Evolutionary conservation across 2,888 invertebrate species (phyloP).

Genomic region (Digitonthophagus gazella): DNA sequence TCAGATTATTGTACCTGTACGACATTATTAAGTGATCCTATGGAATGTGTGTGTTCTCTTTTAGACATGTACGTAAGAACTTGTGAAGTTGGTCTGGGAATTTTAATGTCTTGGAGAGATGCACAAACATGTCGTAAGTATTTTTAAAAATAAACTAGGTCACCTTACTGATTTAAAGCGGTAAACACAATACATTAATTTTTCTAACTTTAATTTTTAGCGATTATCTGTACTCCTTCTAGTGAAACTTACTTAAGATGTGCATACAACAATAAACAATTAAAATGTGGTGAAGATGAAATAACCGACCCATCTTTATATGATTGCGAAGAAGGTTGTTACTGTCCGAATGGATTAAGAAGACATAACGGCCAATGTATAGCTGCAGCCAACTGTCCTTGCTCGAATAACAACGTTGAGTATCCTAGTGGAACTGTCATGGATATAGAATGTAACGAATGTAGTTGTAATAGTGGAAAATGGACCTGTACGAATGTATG

Average conservation of each 20-base stretch:
- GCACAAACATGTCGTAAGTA: constrained; percentile 19
- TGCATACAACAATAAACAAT: not conserved
- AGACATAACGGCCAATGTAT: constrained; percentile 10
- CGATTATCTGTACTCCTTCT: not conserved
- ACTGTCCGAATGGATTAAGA: not conserved
- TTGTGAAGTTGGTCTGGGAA: not conserved
- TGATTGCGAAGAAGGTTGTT: constrained; percentile 18
- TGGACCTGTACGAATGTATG: constrained; percentile 67
- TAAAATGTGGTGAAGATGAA: not conserved
- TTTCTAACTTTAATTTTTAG: constrained; percentile 1
- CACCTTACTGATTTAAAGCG: too few relatives aligned
- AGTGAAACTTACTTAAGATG: constrained; percentile 3
- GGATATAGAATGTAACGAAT: constrained; percentile 75
- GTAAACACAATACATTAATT: not conserved
- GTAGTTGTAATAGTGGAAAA: constrained; percentile 66
- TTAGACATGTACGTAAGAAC: constrained; percentile 19
- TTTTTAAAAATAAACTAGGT: too few relatives aligned
- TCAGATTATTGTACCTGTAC: constrained; percentile 15
- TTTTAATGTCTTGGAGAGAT: constrained; percentile 14
- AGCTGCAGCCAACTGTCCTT: constrained; percentile 42
- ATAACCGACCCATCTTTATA: not conserved
- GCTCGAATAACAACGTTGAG: constrained; percentile 76
- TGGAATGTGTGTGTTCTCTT: constrained; percentile 16
- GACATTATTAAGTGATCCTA: not conserved
- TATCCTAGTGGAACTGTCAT: constrained; percentile 69